Percentiles rank a stretch among this genome's conserved stretches.
These are phyloP conservation scores for Falco cherrug DNA, from an alignment of 2,797 vertebrate species.

Conservation along the genomic window DNA sequence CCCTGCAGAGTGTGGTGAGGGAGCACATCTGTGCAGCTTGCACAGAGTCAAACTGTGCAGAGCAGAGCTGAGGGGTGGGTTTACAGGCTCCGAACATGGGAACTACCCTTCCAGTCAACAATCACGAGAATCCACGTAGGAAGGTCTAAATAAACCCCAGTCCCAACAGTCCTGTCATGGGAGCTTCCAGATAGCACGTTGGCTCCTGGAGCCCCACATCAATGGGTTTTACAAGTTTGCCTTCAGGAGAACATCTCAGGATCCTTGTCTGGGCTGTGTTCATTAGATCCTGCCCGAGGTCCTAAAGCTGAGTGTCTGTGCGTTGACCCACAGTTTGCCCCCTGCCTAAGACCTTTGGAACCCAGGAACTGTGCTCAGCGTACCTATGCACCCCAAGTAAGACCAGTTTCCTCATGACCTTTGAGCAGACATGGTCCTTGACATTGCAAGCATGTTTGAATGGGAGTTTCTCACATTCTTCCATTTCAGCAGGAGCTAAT, in stretches of 20 bases:
- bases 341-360: neutral
- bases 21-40: neutral
- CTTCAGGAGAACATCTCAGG: neutral
- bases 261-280: neutral
- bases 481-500: neutral
- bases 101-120: neutral
- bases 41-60: neutral
- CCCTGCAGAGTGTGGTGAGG: neutral
- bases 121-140: neutral
- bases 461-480: neutral
- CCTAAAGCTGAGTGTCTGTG: neutral
- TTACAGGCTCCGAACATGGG: neutral
- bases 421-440: neutral
- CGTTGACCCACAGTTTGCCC: neutral
- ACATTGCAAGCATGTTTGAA: accelerated
- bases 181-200: neutral
- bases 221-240: neutral
- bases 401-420: neutral
- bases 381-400: neutral
- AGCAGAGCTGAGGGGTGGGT: neutral
- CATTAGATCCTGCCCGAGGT: neutral
- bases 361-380: neutral
- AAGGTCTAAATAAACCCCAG: neutral
- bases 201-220: neutral
- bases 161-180: neutral